A percentile compares a stretch with the other conserved stretches of the same genome.
phyloP scores from a whole-genome alignment of 2,113 vertebrate species.

The Grammomys dolichurus region DNA sequence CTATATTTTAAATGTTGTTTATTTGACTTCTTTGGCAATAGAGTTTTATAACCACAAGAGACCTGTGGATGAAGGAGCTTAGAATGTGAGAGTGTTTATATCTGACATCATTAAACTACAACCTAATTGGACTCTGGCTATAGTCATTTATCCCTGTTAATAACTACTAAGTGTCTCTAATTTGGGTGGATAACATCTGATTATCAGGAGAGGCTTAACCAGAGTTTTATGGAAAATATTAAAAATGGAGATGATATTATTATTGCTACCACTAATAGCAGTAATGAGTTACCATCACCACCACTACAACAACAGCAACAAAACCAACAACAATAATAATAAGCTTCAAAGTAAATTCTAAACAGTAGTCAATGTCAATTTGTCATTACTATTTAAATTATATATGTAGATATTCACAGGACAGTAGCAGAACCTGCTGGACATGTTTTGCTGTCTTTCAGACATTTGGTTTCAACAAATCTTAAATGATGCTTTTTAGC shows the following conservation, averaged over 20 bases:
- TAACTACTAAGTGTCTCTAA: background rate
- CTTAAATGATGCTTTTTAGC: background rate
- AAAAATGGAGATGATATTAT: background rate
- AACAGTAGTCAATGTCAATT: background rate
- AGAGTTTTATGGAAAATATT: background rate
- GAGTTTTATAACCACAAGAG: background rate
- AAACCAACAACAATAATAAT: background rate
- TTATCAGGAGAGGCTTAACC: background rate
- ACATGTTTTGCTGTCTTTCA: background rate
- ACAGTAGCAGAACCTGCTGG: background rate
- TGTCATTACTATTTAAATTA: background rate
- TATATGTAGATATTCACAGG: background rate
- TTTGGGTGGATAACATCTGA: background rate
- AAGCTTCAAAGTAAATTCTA: background rate
- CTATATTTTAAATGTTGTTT: background rate
- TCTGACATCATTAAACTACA: background rate
- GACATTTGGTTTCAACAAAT: background rate
- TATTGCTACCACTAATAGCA: background rate
- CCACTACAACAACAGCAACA: background rate
- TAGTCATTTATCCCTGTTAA: background rate
- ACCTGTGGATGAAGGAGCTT: background rate
- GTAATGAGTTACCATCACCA: background rate
- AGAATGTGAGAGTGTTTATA: background rate
- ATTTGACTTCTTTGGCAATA: background rate
- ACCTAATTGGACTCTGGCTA: background rate